phyloP scores from a whole-genome alignment of 2,113 vertebrate species.

The Ibidorhyncha struthersii region DNA sequence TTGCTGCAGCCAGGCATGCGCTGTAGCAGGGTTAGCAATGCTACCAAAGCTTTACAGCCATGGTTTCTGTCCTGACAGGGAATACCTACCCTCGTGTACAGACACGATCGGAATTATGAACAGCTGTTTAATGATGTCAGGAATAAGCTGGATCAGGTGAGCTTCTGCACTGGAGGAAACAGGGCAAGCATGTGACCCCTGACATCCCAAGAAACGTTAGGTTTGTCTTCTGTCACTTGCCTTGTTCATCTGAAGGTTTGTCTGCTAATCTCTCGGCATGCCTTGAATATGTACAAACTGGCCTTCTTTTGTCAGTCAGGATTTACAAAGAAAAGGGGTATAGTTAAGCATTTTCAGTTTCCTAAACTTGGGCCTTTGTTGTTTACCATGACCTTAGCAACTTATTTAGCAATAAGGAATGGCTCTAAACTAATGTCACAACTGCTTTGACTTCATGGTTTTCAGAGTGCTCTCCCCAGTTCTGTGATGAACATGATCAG shows the following conservation, averaged over 20 bases:
- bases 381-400: background rate
- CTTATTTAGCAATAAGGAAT: background rate
- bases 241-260: background rate
- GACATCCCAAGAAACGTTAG: background rate
- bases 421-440: background rate
- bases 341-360: background rate
- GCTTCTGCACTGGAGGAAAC: background rate
- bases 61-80: slow-evolving; percentile 74
- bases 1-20: background rate
- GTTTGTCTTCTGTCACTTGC: background rate
- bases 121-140: slow-evolving; percentile 84
- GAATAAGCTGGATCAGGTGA: slow-evolving; percentile 85
- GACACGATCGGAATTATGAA: slow-evolving; percentile 89
- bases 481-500: slow-evolving; percentile 73
- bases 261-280: accelerated
- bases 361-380: background rate
- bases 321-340: background rate
- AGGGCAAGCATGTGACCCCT: background rate
- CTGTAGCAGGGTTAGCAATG: background rate
- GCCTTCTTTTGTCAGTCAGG: background rate
- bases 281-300: background rate
- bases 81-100: slow-evolving; percentile 88
- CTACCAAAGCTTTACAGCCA: background rate
- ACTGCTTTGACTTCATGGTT: background rate
- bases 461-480: slow-evolving; percentile 80